These are phyloP conservation scores for Apodemia duryi DNA, from an alignment of 2,888 invertebrate species.

Conservation along the genomic window DNA sequence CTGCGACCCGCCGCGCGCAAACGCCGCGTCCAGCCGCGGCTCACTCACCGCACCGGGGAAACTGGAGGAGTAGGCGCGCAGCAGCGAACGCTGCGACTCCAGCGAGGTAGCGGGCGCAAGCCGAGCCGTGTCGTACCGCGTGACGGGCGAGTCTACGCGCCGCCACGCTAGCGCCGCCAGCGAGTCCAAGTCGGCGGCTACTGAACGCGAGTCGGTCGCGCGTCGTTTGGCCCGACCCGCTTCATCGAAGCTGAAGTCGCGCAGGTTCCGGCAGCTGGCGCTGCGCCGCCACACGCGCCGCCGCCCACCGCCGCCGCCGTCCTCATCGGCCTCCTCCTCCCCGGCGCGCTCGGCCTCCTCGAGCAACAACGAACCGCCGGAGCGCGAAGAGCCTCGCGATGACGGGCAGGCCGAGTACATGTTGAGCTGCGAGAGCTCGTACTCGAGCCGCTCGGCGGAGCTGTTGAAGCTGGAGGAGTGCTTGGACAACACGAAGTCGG, in stretches of 20 bases:
- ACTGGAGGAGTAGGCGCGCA: slow-evolving; percentile 1
- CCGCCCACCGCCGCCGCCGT: slow-evolving; percentile 41
- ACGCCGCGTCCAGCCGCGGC: slow-evolving; percentile 6
- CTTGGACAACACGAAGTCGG: slow-evolving; percentile 67
- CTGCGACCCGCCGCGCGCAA: slow-evolving; percentile 1
- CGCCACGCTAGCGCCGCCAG: slow-evolving; percentile 66
- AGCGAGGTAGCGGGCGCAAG: slow-evolving; percentile 14
- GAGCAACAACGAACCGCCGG: slow-evolving; percentile 53
- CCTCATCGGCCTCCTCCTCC: slow-evolving; percentile 24
- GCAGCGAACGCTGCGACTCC: background rate
- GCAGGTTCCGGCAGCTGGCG: slow-evolving; percentile 89
- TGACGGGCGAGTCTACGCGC: slow-evolving; percentile 84
- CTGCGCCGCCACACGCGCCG: slow-evolving; percentile 86
- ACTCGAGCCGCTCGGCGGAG: slow-evolving; percentile 75
- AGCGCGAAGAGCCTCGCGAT: slow-evolving; percentile 57
- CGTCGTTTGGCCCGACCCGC: slow-evolving; percentile 82
- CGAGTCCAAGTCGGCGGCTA: slow-evolving; percentile 53
- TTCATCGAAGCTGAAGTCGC: slow-evolving; percentile 87
- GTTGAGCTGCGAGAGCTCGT: slow-evolving; percentile 77
- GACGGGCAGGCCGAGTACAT: slow-evolving; percentile 75
- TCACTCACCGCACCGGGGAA: slow-evolving; percentile 1
- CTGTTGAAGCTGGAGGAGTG: slow-evolving; percentile 65
- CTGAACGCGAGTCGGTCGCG: slow-evolving; percentile 53
- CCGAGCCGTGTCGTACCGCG: slow-evolving; percentile 81
- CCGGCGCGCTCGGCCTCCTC: slow-evolving; percentile 37